Evolutionary conservation across 2,888 invertebrate genomes (phyloP).

Genomic region (Hypercompe scribonia): DNA sequence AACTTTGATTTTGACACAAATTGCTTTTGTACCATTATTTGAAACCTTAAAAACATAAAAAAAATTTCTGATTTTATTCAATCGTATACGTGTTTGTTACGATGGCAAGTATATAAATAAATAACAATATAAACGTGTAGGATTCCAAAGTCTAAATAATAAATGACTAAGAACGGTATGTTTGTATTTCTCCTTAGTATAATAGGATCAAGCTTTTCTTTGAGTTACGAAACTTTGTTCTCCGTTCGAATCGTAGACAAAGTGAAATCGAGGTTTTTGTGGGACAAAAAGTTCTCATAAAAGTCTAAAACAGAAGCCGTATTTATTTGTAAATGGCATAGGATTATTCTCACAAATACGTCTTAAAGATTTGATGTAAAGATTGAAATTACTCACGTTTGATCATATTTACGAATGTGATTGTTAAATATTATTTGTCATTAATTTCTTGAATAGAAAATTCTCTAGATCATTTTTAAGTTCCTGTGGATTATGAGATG

Average conservation of each 20-base stretch:
- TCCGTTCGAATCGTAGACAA: constrained; percentile 15
- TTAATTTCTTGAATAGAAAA: neutral
- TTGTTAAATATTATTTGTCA: neutral
- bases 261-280: constrained; percentile 16
- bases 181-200: constrained; percentile 8
- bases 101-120: neutral
- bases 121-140: neutral
- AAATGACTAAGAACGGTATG: neutral
- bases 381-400: neutral
- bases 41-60: neutral
- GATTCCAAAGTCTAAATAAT: neutral
- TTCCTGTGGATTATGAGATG: too few species aligned
- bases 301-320: constrained; percentile 10
- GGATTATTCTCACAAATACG: neutral
- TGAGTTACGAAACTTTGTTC: constrained; percentile 15
- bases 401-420: neutral
- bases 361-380: constrained; percentile 2
- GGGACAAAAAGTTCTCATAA: constrained; percentile 7
- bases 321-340: constrained; percentile 13
- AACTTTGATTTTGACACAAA: neutral
- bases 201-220: constrained; percentile 14
- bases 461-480: neutral
- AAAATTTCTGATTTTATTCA: neutral
- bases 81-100: neutral
- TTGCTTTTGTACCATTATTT: neutral